phyloP scores from a whole-genome alignment of 2,888 invertebrate genomes.

The Drosophila nr. medialis region DNA sequence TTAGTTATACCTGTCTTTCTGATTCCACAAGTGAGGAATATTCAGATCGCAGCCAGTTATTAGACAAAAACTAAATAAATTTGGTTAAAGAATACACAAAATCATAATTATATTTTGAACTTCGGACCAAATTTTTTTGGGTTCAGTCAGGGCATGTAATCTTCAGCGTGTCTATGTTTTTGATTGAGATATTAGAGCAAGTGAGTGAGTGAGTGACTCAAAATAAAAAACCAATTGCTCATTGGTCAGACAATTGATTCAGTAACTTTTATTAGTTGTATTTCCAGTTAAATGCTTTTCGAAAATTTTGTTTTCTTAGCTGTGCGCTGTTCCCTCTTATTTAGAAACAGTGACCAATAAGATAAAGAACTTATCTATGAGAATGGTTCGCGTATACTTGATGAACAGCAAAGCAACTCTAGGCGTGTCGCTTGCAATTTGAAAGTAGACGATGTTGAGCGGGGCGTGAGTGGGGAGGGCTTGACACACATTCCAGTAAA shows the following conservation, averaged over 20 bases:
- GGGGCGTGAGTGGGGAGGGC: neutral
- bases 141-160: no score
- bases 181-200: neutral
- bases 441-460: neutral
- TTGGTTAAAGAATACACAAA: no score
- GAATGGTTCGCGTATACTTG: conserved; percentile 41
- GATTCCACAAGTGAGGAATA: neutral
- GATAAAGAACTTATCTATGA: conserved; percentile 41
- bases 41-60: neutral
- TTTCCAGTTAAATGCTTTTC: conserved; percentile 30
- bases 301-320: neutral
- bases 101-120: no score
- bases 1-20: neutral
- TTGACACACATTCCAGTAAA: neutral
- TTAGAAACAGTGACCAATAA: conserved; percentile 28
- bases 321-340: conserved; percentile 3
- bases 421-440: conserved; percentile 7
- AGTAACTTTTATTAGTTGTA: conserved; percentile 28
- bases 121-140: no score
- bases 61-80: neutral
- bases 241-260: conserved; percentile 36
- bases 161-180: neutral
- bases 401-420: conserved; percentile 19
- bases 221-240: conserved; percentile 18
- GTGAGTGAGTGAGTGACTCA: neutral